Conservation (phyloP, 2,888 invertebrate genomes). For the Eucera pruinosa region DNA sequence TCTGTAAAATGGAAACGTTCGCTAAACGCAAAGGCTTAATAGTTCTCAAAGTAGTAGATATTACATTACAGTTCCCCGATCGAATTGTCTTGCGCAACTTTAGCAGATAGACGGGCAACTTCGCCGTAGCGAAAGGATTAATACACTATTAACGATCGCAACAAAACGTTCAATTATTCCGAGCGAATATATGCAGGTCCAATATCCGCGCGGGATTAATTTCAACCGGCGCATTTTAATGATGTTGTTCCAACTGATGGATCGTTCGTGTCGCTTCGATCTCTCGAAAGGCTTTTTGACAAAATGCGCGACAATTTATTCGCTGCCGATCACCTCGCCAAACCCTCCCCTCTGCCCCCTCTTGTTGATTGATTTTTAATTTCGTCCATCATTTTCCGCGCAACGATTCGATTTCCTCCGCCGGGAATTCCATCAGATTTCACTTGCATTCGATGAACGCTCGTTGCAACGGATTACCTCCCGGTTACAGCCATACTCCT, state of each 20-base stretch:
- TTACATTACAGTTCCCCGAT: too few relatives aligned
- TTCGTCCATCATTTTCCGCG: slow-evolving; percentile 21
- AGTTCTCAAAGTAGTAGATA: too few relatives aligned
- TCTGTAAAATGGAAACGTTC: too few relatives aligned
- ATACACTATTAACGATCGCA: slow-evolving; percentile 38
- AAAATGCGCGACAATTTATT: slow-evolving; percentile 45
- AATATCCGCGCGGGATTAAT: slow-evolving; percentile 45
- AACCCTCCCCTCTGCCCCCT: not conserved
- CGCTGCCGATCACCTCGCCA: not conserved
- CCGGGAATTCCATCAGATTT: slow-evolving; percentile 9
- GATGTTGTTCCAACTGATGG: slow-evolving; percentile 58
- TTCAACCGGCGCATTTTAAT: slow-evolving; percentile 53
- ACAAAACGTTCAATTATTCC: slow-evolving; percentile 37
- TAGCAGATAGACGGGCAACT: too few relatives aligned
- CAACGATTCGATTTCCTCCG: not conserved
- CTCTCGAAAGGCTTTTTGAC: slow-evolving; percentile 22
- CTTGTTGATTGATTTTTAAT: slow-evolving; percentile 50
- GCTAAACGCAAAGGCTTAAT: too few relatives aligned
- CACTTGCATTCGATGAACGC: not conserved
- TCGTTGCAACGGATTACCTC: slow-evolving; percentile 33
- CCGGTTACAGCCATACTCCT: not conserved
- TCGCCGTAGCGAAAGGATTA: too few relatives aligned
- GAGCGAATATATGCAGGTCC: slow-evolving; percentile 22
- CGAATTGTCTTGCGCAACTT: too few relatives aligned
- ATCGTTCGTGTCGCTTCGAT: slow-evolving; percentile 43